Evolutionary conservation across 2,888 invertebrate species (phyloP), one percentile per base, ranked within the genome.

Genomic region (Erebia aethiops): DNA sequence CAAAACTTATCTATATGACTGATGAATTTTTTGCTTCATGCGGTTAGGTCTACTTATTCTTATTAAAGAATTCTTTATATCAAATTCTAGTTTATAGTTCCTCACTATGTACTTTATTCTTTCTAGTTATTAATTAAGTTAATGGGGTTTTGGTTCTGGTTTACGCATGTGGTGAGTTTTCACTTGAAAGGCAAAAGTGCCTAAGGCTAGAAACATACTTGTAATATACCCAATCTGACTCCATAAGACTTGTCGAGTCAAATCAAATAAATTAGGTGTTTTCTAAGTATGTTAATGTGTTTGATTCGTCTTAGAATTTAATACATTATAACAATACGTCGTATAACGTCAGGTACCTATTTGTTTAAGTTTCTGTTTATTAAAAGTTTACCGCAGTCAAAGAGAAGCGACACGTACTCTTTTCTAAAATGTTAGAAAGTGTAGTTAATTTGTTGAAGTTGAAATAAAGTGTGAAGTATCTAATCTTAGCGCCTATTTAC

Each of bases 101-200:
- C 51, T 43, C 67, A 60, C 43, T 57, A 26, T 62, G 66, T 74
- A 73, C 66, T 73, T 72, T 67, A 72, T 67, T 64, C 61, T 70
- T 60, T 67, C 57, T 71, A 72, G 67, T 56, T 74, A 77, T 75
- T 80, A 76, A 75, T 67, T 68, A 75, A 75, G 75, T 76, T 77
- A 60, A 75, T 70, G 71, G 89, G 92, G 85, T 82, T 85, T 83
- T 79, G 91, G 91, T 90, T 81, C 82, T 79, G 91, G 92, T 84
- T 77, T 81, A 82, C 80, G 92, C 91, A 92, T 92, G 92, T 92
- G 92, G 92, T 92, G 92, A 85, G 92, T 89, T 92, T 92, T 82
- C 90, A 86, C 91, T 87, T 73, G 65, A 49, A 66, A 84, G 85
- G 78, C 79, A 54, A 14, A 82, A 84, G 84, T 86, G 91, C 88